These are phyloP conservation scores for Oreochromis aureus DNA, from an alignment of 2,113 vertebrate genomes.

Conservation along the genomic window DNA sequence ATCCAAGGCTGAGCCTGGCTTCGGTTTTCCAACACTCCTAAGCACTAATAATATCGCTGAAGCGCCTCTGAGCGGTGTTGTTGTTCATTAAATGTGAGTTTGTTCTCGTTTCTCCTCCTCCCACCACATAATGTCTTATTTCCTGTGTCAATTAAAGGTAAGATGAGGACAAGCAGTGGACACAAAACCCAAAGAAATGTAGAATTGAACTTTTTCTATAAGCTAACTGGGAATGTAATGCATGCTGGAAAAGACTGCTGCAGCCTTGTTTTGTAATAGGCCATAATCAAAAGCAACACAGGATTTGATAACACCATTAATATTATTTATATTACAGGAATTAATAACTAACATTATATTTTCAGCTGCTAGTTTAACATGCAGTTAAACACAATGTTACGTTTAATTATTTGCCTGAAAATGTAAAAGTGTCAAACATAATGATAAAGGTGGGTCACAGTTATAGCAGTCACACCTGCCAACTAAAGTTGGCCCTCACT, in stretches of 20 bases:
- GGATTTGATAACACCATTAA: background rate
- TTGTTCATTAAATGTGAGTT: conserved; percentile 11
- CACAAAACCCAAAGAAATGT: background rate
- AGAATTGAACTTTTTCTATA: background rate
- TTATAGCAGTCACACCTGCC: background rate
- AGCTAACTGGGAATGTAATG: background rate
- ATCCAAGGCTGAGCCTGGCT: conserved; percentile 50
- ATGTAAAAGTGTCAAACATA: background rate
- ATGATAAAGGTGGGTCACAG: background rate
- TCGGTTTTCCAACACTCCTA: conserved; percentile 51
- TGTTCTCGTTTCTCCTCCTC: background rate
- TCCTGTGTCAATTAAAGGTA: background rate
- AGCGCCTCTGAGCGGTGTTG: conserved; percentile 18
- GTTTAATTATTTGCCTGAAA: background rate
- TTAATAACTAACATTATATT: background rate
- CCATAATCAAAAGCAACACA: too few species aligned
- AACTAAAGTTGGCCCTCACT: background rate
- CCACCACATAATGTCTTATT: background rate
- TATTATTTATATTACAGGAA: background rate
- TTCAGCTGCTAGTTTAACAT: background rate
- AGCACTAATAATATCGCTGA: conserved; percentile 30
- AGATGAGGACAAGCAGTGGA: background rate
- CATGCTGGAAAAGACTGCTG: background rate
- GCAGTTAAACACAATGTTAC: background rate
- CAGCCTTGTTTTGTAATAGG: background rate